These are phyloP conservation scores for Lepeophtheirus salmonis DNA, from an alignment of 1,140 invertebrate genomes.

Conservation along the genomic window DNA sequence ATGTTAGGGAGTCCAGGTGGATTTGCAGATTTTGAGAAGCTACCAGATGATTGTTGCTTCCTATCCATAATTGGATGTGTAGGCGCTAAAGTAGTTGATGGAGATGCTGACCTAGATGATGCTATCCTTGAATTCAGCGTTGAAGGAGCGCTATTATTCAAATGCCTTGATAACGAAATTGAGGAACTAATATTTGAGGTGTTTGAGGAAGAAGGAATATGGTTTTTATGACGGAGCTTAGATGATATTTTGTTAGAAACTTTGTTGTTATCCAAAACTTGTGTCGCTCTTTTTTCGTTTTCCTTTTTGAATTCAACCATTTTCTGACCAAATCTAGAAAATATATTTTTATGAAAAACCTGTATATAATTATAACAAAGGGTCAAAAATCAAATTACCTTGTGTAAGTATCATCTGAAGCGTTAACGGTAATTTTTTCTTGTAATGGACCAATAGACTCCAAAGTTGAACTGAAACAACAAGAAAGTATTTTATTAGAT, in stretches of 20 bases:
- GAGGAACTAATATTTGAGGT: not conserved
- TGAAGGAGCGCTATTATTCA: not conserved
- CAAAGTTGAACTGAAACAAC: not conserved
- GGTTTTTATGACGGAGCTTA: not conserved
- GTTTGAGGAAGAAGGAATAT: not conserved
- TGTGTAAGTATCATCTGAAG: conserved; percentile 12
- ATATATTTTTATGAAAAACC: not conserved
- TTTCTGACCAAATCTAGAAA: conserved; percentile 11
- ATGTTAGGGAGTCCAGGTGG: not conserved
- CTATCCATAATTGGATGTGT: conserved; percentile 12
- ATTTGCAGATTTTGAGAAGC: not conserved
- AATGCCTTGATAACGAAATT: not conserved
- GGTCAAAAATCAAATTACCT: conserved; percentile 4
- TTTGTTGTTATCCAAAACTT: not conserved
- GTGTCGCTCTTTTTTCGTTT: conserved; percentile 8
- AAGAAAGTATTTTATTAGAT: not conserved
- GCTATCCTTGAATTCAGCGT: not conserved
- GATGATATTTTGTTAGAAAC: not conserved
- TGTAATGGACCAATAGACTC: conserved; percentile 6
- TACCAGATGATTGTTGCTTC: not conserved
- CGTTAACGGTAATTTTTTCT: conserved; percentile 9
- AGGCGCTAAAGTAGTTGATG: not conserved
- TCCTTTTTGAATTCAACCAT: conserved; percentile 10
- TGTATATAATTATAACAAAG: not conserved
- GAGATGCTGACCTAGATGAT: conserved; percentile 1